Conservation (phyloP, 2,113 vertebrate genomes). For the Carettochelys insculpta region DNA sequence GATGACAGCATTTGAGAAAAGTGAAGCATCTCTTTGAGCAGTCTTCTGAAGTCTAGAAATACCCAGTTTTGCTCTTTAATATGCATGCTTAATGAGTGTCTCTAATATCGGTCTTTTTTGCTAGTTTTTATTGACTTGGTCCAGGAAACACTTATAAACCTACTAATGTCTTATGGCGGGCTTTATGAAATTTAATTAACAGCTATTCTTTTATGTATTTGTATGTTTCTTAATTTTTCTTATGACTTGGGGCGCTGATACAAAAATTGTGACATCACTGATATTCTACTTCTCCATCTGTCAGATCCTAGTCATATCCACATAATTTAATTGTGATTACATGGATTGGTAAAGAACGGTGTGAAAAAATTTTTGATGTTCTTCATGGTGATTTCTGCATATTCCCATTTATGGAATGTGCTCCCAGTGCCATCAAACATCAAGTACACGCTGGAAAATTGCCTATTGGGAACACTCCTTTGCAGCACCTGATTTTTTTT, state of each 20-base stretch:
- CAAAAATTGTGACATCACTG: neutral
- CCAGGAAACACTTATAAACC: neutral
- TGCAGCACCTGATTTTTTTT: fast-evolving
- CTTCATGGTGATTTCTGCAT: neutral
- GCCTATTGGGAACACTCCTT: neutral
- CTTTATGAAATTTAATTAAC: neutral
- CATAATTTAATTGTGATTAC: neutral
- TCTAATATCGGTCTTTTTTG: neutral
- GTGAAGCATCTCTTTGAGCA: neutral
- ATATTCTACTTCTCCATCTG: neutral
- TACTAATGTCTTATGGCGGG: neutral
- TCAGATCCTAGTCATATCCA: neutral
- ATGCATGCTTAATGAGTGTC: neutral
- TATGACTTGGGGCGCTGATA: neutral
- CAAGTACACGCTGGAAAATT: neutral
- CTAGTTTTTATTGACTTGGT: neutral
- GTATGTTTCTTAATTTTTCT: neutral
- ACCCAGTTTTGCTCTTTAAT: neutral
- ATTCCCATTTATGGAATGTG: neutral
- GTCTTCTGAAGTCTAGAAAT: neutral
- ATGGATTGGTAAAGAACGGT: fast-evolving
- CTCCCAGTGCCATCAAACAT: neutral
- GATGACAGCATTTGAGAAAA: neutral
- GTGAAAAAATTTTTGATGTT: neutral
- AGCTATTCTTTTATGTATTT: neutral